These are phyloP conservation scores for Drosophila cardini DNA, from an alignment of 1,140 invertebrate genomes.

Conservation along the genomic window DNA sequence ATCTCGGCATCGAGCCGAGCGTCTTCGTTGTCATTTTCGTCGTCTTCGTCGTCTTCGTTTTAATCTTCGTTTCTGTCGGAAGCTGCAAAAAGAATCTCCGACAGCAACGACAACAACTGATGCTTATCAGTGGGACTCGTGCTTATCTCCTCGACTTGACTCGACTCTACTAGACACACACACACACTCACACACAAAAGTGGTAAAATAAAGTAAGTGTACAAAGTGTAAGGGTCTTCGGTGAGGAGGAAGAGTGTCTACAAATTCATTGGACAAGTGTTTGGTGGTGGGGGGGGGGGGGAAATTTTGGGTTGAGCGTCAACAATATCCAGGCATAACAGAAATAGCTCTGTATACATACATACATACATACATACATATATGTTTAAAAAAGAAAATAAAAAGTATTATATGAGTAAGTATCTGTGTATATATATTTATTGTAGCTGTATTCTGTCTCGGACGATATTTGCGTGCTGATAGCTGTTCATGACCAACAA, in stretches of 20 bases:
- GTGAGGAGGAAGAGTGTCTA: background rate
- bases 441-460: constrained; percentile 32
- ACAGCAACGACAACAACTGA: constrained; percentile 13
- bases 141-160: constrained; percentile 34
- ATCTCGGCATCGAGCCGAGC: constrained; percentile 34
- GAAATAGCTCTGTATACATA: constrained; percentile 57
- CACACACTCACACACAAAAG: constrained; percentile 22
- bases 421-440: constrained; percentile 11
- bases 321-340: constrained; percentile 57
- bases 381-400: constrained; percentile 8
- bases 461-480: constrained; percentile 45
- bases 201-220: constrained; percentile 23
- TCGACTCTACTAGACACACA: constrained; percentile 10
- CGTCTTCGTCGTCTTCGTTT: background rate
- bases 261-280: background rate
- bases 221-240: constrained; percentile 4
- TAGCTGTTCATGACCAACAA: constrained; percentile 30
- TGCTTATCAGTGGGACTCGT: constrained; percentile 39
- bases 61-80: constrained; percentile 9
- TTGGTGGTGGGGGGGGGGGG: background rate
- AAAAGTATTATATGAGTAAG: constrained; percentile 2
- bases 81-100: background rate
- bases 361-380: constrained; percentile 17
- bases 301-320: background rate
- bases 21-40: constrained; percentile 6